Evolutionary conservation across 2,888 invertebrate species (phyloP).

Genomic region (Lamellibrachia columna): DNA sequence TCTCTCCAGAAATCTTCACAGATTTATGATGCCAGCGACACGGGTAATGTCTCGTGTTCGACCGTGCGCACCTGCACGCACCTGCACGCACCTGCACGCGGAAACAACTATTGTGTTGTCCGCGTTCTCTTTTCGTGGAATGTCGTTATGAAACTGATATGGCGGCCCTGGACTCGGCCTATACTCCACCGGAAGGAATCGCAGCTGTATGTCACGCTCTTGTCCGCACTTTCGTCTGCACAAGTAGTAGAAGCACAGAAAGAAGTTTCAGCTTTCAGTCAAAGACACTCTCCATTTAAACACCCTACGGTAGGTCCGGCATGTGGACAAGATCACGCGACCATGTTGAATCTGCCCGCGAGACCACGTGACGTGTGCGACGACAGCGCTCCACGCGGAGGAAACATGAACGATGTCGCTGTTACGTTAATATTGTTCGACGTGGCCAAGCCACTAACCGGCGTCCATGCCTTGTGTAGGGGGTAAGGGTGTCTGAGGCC

Average conservation of each 20-base stretch:
- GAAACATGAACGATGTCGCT: not conserved
- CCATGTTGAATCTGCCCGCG: not conserved
- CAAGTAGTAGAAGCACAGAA: not conserved
- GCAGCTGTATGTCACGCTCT: not conserved
- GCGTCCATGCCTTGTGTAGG: not conserved
- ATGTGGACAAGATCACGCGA: not conserved
- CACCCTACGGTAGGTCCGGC: not conserved
- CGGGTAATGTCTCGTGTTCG: not conserved
- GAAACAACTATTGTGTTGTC: no score
- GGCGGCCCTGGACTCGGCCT: not conserved
- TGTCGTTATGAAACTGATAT: not conserved
- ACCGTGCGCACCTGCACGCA: not conserved
- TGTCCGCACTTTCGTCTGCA: not conserved
- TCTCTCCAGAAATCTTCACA: not conserved
- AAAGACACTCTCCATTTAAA: not conserved
- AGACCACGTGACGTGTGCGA: not conserved
- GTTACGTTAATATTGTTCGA: conserved; percentile 2
- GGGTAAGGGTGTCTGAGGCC: not conserved
- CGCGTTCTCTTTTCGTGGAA: no score
- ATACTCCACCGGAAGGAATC: not conserved
- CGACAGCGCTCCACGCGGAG: not conserved
- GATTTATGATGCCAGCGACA: not conserved
- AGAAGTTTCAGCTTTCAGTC: not conserved
- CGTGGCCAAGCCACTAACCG: not conserved
- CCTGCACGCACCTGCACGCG: not conserved